Conservation (phyloP, 2,888 invertebrate species). For the Caenorhabditis sulstoni region DNA sequence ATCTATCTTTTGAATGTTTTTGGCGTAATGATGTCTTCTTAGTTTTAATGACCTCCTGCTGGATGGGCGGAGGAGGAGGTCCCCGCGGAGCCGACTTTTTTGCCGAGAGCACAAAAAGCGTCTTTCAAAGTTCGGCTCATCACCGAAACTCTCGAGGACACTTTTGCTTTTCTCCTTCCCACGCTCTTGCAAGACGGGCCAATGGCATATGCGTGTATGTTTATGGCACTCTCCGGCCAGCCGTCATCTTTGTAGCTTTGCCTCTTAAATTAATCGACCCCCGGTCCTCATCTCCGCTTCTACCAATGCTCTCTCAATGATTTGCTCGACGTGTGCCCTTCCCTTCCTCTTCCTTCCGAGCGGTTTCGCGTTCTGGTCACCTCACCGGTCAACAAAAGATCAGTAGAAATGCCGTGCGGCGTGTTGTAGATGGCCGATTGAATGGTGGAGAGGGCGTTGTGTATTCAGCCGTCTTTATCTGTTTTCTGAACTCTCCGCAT, state of each 20-base stretch:
- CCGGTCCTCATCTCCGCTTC: background rate
- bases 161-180: background rate
- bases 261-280: slow-evolving; percentile 1
- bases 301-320: background rate
- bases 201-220: background rate
- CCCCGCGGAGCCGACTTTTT: background rate
- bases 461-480: slow-evolving; percentile 11
- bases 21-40: slow-evolving; percentile 2
- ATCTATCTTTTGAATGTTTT: background rate
- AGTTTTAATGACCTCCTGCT: slow-evolving; percentile 12
- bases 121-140: background rate
- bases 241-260: background rate
- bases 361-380: slow-evolving; percentile 23
- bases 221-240: slow-evolving; percentile 7
- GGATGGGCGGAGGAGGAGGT: background rate
- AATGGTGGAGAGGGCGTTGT: slow-evolving; percentile 5
- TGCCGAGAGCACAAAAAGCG: background rate
- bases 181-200: background rate
- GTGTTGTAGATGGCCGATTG: slow-evolving; percentile 26
- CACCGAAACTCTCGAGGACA: background rate
- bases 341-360: background rate
- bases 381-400: slow-evolving; percentile 53
- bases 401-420: slow-evolving; percentile 4
- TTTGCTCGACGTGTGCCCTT: background rate
- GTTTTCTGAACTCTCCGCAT: slow-evolving; percentile 24